phyloP scores from a whole-genome alignment of 2,888 invertebrate genomes.

The Eristalinus aeneus region DNA sequence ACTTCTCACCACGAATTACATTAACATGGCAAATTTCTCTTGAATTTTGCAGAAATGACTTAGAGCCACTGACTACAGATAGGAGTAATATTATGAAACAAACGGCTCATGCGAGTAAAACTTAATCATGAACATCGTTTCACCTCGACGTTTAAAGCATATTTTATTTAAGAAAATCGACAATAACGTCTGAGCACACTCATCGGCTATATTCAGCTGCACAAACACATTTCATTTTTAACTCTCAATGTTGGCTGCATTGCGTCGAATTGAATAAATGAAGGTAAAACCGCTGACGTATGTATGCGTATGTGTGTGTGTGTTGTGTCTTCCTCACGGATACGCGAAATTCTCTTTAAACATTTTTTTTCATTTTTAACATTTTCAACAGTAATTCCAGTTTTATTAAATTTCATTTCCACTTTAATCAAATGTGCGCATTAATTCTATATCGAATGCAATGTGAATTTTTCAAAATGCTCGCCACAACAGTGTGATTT shows the following conservation, averaged over 20 bases:
- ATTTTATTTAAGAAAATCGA: too few species aligned
- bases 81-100: too few species aligned
- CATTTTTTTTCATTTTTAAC: slow-evolving; percentile 64
- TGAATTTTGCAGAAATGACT: too few species aligned
- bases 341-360: slow-evolving; percentile 68
- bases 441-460: slow-evolving; percentile 16
- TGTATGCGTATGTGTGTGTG: slow-evolving; percentile 69
- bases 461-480: slow-evolving; percentile 48
- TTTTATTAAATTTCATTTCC: slow-evolving; percentile 52
- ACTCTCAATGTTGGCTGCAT: slow-evolving; percentile 13
- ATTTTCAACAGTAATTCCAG: slow-evolving; percentile 63
- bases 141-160: too few species aligned
- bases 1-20: too few species aligned
- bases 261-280: slow-evolving; percentile 49
- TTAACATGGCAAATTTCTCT: too few species aligned
- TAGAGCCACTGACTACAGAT: too few species aligned
- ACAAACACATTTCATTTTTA: neutral
- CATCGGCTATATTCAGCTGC: slow-evolving; percentile 12
- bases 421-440: slow-evolving; percentile 36
- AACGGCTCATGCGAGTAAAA: too few species aligned
- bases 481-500: slow-evolving; percentile 50
- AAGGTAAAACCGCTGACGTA: slow-evolving; percentile 71
- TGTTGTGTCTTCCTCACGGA: slow-evolving; percentile 71
- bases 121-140: too few species aligned
- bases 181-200: neutral